Conservation (phyloP, 2,888 invertebrate species). For the Nomada fucata region DNA sequence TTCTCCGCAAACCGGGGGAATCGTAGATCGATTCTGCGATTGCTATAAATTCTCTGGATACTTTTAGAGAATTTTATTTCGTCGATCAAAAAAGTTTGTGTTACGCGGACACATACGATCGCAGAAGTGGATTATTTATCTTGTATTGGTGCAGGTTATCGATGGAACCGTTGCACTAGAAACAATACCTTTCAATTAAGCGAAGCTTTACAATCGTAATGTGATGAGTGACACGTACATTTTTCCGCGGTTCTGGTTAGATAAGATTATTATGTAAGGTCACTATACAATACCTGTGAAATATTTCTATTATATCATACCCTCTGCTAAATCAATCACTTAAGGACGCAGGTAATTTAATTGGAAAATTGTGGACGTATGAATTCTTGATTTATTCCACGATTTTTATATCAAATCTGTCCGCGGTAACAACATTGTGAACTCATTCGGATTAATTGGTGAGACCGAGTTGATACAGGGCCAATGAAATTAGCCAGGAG, state of each 20-base stretch:
- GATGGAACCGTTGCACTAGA: constrained; percentile 1
- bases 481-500: constrained; percentile 49
- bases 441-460: constrained; percentile 25
- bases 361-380: neutral
- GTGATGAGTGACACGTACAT: constrained; percentile 24
- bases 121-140: neutral
- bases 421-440: constrained; percentile 1
- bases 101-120: neutral
- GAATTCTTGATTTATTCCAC: too few species aligned
- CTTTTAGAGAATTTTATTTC: too few species aligned
- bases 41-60: too few species aligned
- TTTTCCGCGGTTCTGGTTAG: neutral
- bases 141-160: constrained; percentile 15
- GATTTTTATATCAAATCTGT: constrained; percentile 14
- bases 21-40: too few species aligned
- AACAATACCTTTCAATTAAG: neutral
- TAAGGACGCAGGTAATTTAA: neutral
- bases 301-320: neutral
- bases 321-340: neutral
- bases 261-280: neutral
- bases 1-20: too few species aligned
- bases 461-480: constrained; percentile 41
- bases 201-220: neutral
- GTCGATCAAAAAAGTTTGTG: too few species aligned
- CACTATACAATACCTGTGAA: neutral